Conservation (phyloP, 2,888 invertebrate species). For the Habrosyne pyritoides region DNA sequence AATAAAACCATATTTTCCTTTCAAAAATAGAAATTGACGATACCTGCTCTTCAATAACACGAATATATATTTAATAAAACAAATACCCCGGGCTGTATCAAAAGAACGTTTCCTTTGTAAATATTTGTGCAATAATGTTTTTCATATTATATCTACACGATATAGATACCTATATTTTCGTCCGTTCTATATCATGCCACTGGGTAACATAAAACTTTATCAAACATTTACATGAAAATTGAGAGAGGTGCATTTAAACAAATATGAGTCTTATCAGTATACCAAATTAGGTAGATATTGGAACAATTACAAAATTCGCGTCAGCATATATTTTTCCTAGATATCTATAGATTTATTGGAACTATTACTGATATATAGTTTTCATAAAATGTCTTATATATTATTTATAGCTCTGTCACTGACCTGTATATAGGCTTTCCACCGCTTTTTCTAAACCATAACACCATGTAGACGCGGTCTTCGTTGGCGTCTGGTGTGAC, state of each 20-base stretch:
- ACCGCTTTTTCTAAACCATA: slow-evolving; percentile 94
- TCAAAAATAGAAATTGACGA: neutral
- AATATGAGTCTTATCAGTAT: too few species aligned
- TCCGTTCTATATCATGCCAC: slow-evolving; percentile 18
- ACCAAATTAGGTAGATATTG: too few species aligned
- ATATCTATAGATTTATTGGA: too few species aligned
- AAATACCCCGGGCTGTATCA: neutral
- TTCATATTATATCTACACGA: slow-evolving; percentile 18
- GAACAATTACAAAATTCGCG: too few species aligned
- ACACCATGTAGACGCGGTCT: slow-evolving; percentile 95
- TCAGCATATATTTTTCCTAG: too few species aligned
- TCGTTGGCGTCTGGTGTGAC: slow-evolving; percentile 92
- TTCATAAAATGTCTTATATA: neutral
- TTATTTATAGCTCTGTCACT: slow-evolving; percentile 35
- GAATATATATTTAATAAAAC: slow-evolving; percentile 2
- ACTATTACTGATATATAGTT: too few species aligned
- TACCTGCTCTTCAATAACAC: neutral
- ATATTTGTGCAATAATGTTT: slow-evolving; percentile 9
- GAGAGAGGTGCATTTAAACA: neutral
- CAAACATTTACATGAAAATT: slow-evolving; percentile 13
- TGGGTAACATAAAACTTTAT: slow-evolving; percentile 25
- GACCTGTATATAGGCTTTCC: slow-evolving; percentile 96
- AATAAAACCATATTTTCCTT: neutral
- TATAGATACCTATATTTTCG: slow-evolving; percentile 12
- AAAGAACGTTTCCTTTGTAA: slow-evolving; percentile 14